Conservation (phyloP, 2,797 vertebrate species). For the Astyanax mexicanus region DNA sequence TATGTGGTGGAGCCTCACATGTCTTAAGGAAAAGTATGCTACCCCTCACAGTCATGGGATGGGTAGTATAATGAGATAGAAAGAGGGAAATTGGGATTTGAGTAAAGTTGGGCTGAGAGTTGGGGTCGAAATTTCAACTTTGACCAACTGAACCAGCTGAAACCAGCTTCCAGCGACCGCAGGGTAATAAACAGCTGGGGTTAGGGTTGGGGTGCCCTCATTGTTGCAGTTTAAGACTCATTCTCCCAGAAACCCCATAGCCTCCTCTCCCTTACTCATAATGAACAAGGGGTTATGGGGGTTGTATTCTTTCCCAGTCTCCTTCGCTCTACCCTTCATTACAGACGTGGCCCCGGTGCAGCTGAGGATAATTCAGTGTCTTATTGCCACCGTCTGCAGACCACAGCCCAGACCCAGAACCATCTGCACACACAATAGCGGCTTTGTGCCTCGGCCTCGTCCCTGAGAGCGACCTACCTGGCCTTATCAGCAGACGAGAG, state of each 20-base stretch:
- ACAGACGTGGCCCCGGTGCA: constrained; percentile 23
- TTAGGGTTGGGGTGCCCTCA: no score
- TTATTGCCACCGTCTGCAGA: constrained; percentile 15
- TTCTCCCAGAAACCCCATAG: constrained; percentile 15
- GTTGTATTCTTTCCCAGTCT: not conserved
- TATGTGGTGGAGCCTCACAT: no score
- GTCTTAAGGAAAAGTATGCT: no score
- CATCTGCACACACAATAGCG: constrained; percentile 34
- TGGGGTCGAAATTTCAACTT: no score
- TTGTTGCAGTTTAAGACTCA: constrained; percentile 1
- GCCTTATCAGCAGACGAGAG: constrained; percentile 36
- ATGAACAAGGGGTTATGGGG: constrained; percentile 32
- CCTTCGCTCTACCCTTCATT: not conserved
- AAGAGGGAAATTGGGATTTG: no score
- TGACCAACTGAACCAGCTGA: no score
- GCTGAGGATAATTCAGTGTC: constrained; percentile 23
- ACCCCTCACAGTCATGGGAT: no score
- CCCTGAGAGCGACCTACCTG: constrained; percentile 40
- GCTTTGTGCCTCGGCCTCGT: constrained; percentile 42
- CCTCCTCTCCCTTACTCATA: not conserved
- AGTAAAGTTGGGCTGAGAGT: no score
- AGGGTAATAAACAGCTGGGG: no score
- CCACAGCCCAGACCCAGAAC: not conserved
- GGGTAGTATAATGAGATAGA: no score
- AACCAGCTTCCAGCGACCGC: no score